Conservation (phyloP, 2,888 invertebrate genomes). For the Leuctra nigra region DNA sequence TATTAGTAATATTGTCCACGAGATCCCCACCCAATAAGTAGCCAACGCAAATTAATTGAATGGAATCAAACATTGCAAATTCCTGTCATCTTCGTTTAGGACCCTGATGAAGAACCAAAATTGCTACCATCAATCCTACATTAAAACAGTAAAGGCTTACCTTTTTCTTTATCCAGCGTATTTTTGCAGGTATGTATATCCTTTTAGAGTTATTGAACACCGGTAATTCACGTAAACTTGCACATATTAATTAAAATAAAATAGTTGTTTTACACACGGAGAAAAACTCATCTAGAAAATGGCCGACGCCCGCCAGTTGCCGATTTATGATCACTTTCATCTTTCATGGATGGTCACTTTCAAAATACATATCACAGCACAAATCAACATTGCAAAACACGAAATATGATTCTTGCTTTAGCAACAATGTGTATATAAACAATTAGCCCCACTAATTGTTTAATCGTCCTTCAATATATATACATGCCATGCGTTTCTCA, state of each 20-base stretch:
- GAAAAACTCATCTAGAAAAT: constrained; percentile 51
- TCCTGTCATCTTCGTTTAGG: constrained; percentile 12
- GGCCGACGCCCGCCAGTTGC: constrained; percentile 47
- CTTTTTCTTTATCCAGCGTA: constrained; percentile 26
- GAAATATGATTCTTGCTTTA: neutral
- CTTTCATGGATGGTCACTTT: constrained; percentile 26
- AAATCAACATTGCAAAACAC: constrained; percentile 1
- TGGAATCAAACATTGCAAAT: constrained; percentile 17
- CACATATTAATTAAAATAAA: constrained; percentile 27
- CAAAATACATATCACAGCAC: constrained; percentile 16
- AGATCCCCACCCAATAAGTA: too few species aligned
- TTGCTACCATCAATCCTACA: constrained; percentile 10
- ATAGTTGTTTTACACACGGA: constrained; percentile 33
- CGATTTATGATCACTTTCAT: constrained; percentile 34
- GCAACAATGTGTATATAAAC: neutral
- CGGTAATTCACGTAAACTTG: constrained; percentile 21
- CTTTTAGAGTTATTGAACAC: constrained; percentile 19
- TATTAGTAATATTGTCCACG: too few species aligned
- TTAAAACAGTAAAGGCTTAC: constrained; percentile 23
- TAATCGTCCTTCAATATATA: constrained; percentile 9
- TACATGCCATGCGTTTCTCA: constrained; percentile 25
- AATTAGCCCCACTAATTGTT: neutral
- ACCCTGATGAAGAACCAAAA: neutral
- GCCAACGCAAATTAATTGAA: too few species aligned
- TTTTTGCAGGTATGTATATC: constrained; percentile 21